Conservation (phyloP, 2,113 vertebrate genomes). For the Anhinga anhinga region DNA sequence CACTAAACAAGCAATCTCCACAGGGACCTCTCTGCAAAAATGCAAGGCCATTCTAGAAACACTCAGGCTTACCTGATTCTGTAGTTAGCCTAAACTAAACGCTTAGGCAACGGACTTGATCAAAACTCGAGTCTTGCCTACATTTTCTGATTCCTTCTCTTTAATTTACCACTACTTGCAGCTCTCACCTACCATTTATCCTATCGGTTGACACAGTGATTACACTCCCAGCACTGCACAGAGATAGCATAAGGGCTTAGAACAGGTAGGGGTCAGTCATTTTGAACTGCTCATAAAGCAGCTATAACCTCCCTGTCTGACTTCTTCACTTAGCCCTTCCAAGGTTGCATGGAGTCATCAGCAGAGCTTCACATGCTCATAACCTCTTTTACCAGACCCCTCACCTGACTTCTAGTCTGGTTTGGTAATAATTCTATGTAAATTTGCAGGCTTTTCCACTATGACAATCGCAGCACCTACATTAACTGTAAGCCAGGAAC, state of each 20-base stretch:
- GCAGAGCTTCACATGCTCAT: not conserved
- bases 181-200: not conserved
- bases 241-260: not conserved
- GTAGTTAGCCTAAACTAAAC: not conserved
- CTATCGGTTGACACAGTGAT: not conserved
- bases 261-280: rapidly evolving
- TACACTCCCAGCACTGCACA: not conserved
- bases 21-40: not conserved
- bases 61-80: not conserved
- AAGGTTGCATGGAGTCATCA: not conserved
- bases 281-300: not conserved
- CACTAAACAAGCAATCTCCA: not conserved
- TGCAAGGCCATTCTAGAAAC: not conserved
- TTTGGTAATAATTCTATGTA: not conserved
- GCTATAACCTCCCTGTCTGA: not conserved
- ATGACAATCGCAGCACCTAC: not conserved
- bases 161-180: not conserved
- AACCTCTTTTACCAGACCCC: not conserved
- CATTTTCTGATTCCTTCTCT: not conserved
- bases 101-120: not conserved
- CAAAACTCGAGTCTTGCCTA: not conserved
- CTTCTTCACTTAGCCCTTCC: not conserved
- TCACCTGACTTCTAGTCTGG: not conserved
- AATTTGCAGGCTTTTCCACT: not conserved
- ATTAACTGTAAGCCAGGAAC: not conserved